Conservation (phyloP, 2,113 vertebrate genomes). For the Pogonocichla stellata region DNA sequence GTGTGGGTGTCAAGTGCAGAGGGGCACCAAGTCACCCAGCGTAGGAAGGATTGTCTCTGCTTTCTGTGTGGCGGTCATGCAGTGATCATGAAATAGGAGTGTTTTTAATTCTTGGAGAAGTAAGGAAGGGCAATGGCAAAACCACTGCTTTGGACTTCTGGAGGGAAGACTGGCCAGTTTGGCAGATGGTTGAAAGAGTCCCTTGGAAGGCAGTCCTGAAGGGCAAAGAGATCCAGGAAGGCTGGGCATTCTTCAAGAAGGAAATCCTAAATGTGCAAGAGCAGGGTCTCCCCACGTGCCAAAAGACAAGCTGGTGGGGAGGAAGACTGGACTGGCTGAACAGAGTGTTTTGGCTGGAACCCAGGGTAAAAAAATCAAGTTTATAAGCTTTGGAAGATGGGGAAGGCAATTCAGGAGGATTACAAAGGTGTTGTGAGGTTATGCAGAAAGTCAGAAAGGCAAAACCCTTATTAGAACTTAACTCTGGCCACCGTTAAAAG, state of each 20-base stretch:
- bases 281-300: background rate
- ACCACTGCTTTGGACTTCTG: background rate
- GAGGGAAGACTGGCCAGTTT: background rate
- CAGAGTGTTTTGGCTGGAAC: background rate
- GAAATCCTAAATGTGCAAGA: background rate
- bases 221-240: background rate
- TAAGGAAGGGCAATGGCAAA: background rate
- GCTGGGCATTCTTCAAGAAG: background rate
- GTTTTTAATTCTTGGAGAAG: background rate
- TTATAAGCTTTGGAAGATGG: background rate
- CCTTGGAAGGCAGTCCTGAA: background rate
- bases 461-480: background rate
- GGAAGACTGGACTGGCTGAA: background rate
- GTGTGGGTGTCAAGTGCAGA: background rate
- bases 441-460: background rate
- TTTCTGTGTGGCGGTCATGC: background rate
- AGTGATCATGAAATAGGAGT: background rate
- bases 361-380: background rate
- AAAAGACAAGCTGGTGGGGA: background rate
- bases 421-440: background rate
- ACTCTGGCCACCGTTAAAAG: background rate
- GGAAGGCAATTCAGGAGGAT: background rate
- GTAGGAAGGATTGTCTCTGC: background rate
- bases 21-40: background rate
- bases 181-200: background rate